A percentile compares a stretch with the other conserved stretches of the same genome.
Evolutionary conservation across 2,888 invertebrate genomes (phyloP).

Genomic region (Ochlodes sylvanus): DNA sequence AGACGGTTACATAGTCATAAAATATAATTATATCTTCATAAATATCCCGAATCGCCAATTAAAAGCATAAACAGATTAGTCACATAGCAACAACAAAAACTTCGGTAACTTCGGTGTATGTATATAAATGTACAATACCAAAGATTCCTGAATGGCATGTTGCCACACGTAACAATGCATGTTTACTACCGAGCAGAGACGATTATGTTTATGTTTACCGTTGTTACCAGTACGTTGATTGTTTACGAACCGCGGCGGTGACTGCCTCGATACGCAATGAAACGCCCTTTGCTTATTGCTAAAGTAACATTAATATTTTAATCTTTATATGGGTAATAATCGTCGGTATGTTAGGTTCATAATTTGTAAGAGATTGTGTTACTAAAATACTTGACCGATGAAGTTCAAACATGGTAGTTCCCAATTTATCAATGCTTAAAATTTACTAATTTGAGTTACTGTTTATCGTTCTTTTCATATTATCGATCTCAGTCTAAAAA

Average conservation of each 20-base stretch:
- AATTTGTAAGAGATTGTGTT: too few relatives aligned
- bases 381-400: too few relatives aligned
- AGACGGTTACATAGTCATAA: too few relatives aligned
- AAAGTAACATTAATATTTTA: not conserved
- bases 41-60: constrained; percentile 14
- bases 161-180: constrained; percentile 37
- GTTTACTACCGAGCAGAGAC: constrained; percentile 41
- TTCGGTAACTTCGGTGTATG: constrained; percentile 8
- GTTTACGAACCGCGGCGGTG: constrained; percentile 45
- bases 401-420: too few relatives aligned
- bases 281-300: not conserved
- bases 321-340: too few relatives aligned
- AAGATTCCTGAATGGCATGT: constrained; percentile 17
- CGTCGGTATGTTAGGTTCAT: too few relatives aligned
- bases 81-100: constrained; percentile 6
- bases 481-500: constrained; percentile 15
- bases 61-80: not conserved
- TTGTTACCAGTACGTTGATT: constrained; percentile 44
- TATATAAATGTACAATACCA: constrained; percentile 16
- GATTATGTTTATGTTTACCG: constrained; percentile 48
- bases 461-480: not conserved
- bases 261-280: constrained; percentile 5
- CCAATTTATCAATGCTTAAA: too few relatives aligned
- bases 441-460: not conserved
- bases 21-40: too few relatives aligned